Evolutionary conservation across 2,113 vertebrate genomes (phyloP), one percentile per base, ranked within the genome.

Genomic region (Rhynchomys soricoides): DNA sequence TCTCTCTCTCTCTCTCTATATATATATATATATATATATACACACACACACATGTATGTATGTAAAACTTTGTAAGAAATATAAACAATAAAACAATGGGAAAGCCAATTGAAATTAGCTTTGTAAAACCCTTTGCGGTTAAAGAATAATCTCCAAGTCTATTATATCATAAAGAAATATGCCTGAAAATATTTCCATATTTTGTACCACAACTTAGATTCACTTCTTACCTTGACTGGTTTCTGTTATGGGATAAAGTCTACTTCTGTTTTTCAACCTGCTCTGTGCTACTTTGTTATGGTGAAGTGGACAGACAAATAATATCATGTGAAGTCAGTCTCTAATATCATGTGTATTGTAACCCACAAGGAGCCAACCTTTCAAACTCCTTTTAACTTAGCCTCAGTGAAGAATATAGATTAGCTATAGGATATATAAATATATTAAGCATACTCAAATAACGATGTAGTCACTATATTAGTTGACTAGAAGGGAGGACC

Each of bases 201-300:
- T 90, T 52, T 86, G 15, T 71, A 79, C 73, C 22, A 68, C 29
- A n/a, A 6, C 16, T 50, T 31, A 37, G 5, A 68, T 37, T 45
- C 29, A 22, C 31, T 57, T 57, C 2, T 90, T 45, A 59, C 19
- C 34, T 59, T 45, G 66, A 7, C 22, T 81, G 68, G 13, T 52
- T 50, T 70, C 8, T 52, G 4, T 86, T 50, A 29, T 55, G 24
- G 9, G 15, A 16, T 73, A 40, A 73, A 52, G 40, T 74, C 3
- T 29, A 31, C 0, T 4, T 4, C 0, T 48, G 0, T 34, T 77
- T 37, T 17, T 34, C 8, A 29, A 87, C 7, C 3, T 3, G 22
- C 1, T 89, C 31, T 50, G 17, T 89, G 31, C 0, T 29, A 16
- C 34, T 5, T 85, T 59, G 13, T 90, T 90, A 79, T 45, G 57